These are phyloP conservation scores for Tragelaphus imberbis DNA, from an alignment of 2,113 vertebrate species.

Conservation along the genomic window DNA sequence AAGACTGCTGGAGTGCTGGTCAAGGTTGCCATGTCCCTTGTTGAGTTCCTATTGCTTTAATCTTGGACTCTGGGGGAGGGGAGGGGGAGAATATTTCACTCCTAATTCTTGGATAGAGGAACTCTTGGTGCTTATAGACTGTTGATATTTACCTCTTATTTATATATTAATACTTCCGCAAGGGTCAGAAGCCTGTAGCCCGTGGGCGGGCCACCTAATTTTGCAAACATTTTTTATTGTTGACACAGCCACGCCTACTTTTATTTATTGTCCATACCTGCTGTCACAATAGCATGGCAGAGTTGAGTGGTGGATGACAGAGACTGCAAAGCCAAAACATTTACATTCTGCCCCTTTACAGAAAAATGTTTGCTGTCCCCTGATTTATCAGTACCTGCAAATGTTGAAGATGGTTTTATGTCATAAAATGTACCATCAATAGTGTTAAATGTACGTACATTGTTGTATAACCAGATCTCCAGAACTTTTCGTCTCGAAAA, in stretches of 20 bases:
- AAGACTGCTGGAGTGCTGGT: neutral
- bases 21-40: neutral
- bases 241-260: neutral
- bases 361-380: neutral
- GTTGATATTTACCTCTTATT: neutral
- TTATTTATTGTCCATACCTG: neutral
- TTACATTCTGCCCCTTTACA: neutral
- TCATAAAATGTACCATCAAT: neutral
- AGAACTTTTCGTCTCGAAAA: neutral
- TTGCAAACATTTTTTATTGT: neutral
- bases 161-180: neutral
- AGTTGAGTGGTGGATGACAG: neutral
- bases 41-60: neutral
- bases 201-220: neutral
- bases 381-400: neutral
- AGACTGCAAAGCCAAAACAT: neutral
- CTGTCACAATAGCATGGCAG: neutral
- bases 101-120: neutral
- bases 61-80: neutral
- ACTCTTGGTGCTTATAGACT: neutral
- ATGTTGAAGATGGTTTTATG: neutral
- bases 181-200: neutral
- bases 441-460: no score
- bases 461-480: neutral
- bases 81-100: neutral